Evolutionary conservation across 2,888 invertebrate species (phyloP).

Genomic region (Prenolepis imparis): DNA sequence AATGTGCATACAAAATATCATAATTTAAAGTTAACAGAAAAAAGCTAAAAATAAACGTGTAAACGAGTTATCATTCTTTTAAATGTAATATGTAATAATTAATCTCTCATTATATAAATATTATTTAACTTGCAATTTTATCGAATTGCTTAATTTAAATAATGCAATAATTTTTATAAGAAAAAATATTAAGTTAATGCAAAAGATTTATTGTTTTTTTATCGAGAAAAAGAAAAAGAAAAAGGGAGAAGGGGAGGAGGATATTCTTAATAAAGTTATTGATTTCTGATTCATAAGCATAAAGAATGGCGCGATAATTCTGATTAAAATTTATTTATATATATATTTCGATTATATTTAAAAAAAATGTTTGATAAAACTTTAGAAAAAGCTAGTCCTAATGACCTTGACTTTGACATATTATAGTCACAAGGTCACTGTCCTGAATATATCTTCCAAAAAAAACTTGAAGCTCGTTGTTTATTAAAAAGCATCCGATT

Average conservation of each 20-base stretch:
- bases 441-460: no score
- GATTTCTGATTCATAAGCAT: no score
- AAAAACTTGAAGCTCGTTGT: no score
- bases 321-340: not conserved
- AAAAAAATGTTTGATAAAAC: no score
- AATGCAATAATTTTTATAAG: not conserved
- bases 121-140: slow-evolving; percentile 5
- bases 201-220: not conserved
- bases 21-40: not conserved
- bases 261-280: no score
- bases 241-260: no score
- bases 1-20: not conserved
- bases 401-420: no score
- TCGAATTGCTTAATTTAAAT: not conserved
- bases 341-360: no score
- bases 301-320: not conserved
- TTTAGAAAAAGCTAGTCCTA: no score
- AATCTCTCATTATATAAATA: not conserved
- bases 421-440: no score
- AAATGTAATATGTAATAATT: not conserved
- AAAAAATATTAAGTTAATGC: slow-evolving; percentile 4
- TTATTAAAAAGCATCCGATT: no score
- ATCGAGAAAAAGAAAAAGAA: no score
- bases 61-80: not conserved
- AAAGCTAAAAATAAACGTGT: not conserved